These are phyloP conservation scores for Meriones psammophilus DNA, from an alignment of 2,797 vertebrate species.

Conservation along the genomic window DNA sequence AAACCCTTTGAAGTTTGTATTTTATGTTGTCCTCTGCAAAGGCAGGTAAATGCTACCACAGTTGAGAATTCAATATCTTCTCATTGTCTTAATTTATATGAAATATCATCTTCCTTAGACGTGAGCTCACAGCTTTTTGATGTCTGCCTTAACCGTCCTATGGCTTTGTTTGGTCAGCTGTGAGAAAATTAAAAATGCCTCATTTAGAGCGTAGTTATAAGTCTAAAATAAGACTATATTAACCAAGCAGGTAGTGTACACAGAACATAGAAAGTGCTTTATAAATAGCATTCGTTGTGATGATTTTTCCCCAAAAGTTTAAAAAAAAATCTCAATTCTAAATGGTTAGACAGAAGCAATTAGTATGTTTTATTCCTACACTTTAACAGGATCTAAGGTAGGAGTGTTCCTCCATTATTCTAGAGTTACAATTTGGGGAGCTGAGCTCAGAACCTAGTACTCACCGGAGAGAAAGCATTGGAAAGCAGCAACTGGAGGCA, in stretches of 20 bases:
- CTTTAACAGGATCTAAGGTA: neutral
- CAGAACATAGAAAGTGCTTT: neutral
- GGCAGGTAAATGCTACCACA: conserved; percentile 27
- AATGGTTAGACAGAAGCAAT: neutral
- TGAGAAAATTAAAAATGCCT: neutral
- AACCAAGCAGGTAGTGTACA: neutral
- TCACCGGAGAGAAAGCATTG: neutral
- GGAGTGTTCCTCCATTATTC: neutral
- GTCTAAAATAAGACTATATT: conserved; percentile 24
- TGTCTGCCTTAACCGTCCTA: neutral
- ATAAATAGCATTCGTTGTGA: neutral
- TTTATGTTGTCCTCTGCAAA: conserved; percentile 14
- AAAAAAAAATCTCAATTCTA: neutral
- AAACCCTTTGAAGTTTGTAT: neutral
- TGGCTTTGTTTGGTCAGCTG: neutral
- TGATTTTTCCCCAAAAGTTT: neutral
- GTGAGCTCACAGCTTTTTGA: neutral
- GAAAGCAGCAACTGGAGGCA: neutral
- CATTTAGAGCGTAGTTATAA: neutral
- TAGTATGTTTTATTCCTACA: neutral
- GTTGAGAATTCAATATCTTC: neutral
- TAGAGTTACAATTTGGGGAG: neutral
- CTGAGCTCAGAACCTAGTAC: neutral
- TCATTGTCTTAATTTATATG: conserved; percentile 1
- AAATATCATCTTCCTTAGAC: neutral